Evolutionary conservation across 2,888 invertebrate species (phyloP).

Genomic region (Pomacea canaliculata): DNA sequence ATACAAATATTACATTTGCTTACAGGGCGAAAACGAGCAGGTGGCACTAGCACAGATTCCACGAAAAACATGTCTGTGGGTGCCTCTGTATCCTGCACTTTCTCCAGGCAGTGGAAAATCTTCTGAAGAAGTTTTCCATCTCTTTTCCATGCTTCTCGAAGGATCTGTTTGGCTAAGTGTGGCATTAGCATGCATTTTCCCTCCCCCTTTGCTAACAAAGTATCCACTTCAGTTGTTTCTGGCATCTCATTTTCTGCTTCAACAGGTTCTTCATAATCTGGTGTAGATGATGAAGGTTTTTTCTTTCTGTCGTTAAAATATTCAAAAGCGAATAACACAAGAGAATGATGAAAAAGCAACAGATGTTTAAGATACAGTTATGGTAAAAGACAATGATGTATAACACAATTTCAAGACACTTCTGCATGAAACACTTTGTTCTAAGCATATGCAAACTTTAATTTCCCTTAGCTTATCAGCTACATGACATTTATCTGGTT

Average conservation of each 20-base stretch:
- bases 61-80: constrained; percentile 89
- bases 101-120: constrained; percentile 70
- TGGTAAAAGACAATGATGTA: too few species aligned
- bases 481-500: too few species aligned
- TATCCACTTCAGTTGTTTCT: constrained; percentile 26
- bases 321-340: too few species aligned
- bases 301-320: background rate
- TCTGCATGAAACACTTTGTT: too few species aligned
- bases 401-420: too few species aligned
- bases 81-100: constrained; percentile 27
- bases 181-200: constrained; percentile 56
- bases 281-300: background rate
- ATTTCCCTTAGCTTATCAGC: too few species aligned
- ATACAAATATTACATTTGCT: constrained; percentile 41
- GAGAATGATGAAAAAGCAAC: too few species aligned
- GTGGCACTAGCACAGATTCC: constrained; percentile 86
- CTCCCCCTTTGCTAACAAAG: background rate
- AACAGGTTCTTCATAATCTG: constrained; percentile 4
- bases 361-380: too few species aligned
- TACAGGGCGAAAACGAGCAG: constrained; percentile 86
- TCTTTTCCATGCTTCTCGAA: constrained; percentile 72
- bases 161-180: constrained; percentile 72
- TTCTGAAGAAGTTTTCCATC: constrained; percentile 79
- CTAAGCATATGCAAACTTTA: too few species aligned
- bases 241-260: constrained; percentile 11